These are phyloP conservation scores for Hexactinellida sp. DNA, from an alignment of 37 sponge, comb jelly and placozoan species.

Conservation along the genomic window DNA sequence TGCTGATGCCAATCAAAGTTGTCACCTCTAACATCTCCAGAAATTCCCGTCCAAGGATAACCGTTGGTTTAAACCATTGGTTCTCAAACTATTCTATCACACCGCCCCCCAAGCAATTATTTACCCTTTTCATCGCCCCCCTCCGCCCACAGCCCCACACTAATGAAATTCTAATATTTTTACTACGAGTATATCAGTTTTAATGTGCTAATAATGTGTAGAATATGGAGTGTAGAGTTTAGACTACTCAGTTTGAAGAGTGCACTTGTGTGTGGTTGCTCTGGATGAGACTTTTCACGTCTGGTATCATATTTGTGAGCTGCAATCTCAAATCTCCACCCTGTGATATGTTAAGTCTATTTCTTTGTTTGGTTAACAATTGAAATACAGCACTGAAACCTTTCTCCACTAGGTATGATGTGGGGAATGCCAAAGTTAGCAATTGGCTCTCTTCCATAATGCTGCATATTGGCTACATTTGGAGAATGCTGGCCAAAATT, in stretches of 20 bases:
- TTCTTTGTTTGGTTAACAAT: background rate
- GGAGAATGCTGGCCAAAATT: background rate
- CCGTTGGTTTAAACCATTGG: too few species aligned
- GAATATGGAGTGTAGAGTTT: background rate
- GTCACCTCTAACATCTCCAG: too few species aligned
- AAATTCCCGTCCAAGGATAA: too few species aligned
- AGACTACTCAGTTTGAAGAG: constrained; percentile 11
- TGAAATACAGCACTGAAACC: background rate
- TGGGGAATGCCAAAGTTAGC: background rate
- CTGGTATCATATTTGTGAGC: background rate
- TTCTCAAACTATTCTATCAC: constrained; percentile 15
- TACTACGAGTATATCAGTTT: background rate
- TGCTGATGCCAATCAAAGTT: too few species aligned
- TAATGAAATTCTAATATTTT: constrained; percentile 3
- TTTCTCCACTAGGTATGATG: background rate
- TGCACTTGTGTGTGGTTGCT: background rate
- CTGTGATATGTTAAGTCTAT: background rate
- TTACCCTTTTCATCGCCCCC: constrained; percentile 15
- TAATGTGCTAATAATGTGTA: constrained; percentile 16
- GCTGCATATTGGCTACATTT: background rate
- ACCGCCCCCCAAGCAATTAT: constrained; percentile 10
- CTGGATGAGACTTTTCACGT: background rate
- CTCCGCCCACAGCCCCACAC: constrained; percentile 4
- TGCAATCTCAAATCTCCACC: background rate
- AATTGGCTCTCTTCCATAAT: background rate